Conservation (phyloP, 2,888 invertebrate species). For the Eretmocerus hayati region DNA sequence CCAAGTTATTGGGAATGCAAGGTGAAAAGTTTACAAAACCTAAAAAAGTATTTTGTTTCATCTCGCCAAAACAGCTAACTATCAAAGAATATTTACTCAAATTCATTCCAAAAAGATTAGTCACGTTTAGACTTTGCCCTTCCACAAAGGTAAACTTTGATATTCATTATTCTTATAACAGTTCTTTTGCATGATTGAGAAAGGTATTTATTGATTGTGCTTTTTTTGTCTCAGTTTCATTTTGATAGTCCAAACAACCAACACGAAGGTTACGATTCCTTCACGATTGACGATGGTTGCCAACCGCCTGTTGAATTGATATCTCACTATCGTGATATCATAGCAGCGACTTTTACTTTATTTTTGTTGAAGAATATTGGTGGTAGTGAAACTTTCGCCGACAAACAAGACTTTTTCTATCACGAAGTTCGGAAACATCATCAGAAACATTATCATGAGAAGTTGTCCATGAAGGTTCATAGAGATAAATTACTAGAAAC, state of each 20-base stretch:
- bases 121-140: slow-evolving; percentile 86
- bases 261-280: slow-evolving; percentile 53
- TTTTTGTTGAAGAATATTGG: slow-evolving; percentile 89
- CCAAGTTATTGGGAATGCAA: slow-evolving; percentile 59
- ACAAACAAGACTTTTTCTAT: slow-evolving; percentile 64
- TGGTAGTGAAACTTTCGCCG: slow-evolving; percentile 88
- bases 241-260: slow-evolving; percentile 55
- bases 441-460: slow-evolving; percentile 81
- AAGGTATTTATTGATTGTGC: too few relatives aligned
- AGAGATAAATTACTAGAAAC: slow-evolving; percentile 76
- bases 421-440: slow-evolving; percentile 75
- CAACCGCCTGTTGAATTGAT: slow-evolving; percentile 79
- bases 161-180: too few relatives aligned
- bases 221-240: slow-evolving; percentile 56
- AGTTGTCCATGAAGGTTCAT: slow-evolving; percentile 72
- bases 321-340: slow-evolving; percentile 79
- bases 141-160: slow-evolving; percentile 71
- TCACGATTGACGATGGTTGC: slow-evolving; percentile 85
- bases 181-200: too few relatives aligned
- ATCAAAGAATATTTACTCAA: slow-evolving; percentile 89
- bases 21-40: slow-evolving; percentile 63
- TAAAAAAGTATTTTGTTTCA: slow-evolving; percentile 82
- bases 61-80: slow-evolving; percentile 86
- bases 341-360: slow-evolving; percentile 87
- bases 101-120: slow-evolving; percentile 86